Evolutionary conservation across 1,140 invertebrate species (phyloP), one percentile per base, ranked within the genome.

Genomic region (Scaptodrosophila lebanonensis): DNA sequence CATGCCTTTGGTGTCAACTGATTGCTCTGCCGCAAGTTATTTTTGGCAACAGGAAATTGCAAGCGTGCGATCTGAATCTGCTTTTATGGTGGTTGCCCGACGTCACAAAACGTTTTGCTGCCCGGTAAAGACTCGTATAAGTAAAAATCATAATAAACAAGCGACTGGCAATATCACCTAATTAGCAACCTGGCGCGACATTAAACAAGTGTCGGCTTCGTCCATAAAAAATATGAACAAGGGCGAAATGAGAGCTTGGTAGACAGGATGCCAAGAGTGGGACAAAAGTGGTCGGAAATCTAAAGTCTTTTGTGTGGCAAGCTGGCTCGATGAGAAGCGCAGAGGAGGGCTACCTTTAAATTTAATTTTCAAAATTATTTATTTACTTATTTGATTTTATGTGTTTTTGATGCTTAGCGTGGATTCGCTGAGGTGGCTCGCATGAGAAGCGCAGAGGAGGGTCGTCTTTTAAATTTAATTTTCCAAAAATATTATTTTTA

Each of bases 41-140:
- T 68, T 68, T 67, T 51, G 66, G 66, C 56, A 68, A 68, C 66
- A 68, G 66, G 66, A 68, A 68, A 68, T 62, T 60, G 56, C 61
- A 65, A 45, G 43, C 59, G 45, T 50, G 54, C 61, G 56, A 65
- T 44, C 61, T 61, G 56, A 64, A 47, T 40, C 43, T 56, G 62
- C 39, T 66, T 66, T 68, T 68, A 68, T 68, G 66, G 62, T 68
- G 66, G 66, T 68, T 68, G 66, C 62, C 54, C 40, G 40, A 52
- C 30, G 13, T 27, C 27, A 33, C 13, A 39, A 17, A 25, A 27
- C 36, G 32, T 48, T 17, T 48, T 27, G 11, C 18, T 11, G 32
- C 30, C 38, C 47, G 45, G 32, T 36, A 59, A 44, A 47, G 27
- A 53, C 30, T 32, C 33, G 13, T 45, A 59, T 33, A 50, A 33